These are phyloP conservation scores for Sciurus carolinensis DNA, from an alignment of 2,797 vertebrate species.

Conservation along the genomic window DNA sequence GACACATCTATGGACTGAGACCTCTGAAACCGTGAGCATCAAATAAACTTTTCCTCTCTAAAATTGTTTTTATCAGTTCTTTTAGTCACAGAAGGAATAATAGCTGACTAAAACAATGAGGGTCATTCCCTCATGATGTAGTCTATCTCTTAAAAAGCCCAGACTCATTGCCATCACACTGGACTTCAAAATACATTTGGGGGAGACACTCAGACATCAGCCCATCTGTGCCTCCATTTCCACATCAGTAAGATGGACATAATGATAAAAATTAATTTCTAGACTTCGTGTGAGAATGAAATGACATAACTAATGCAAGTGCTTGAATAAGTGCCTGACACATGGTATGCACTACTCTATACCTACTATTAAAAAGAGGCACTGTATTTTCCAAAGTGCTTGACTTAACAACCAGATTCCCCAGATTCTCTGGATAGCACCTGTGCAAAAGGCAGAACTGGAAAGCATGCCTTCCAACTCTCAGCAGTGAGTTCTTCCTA, in stretches of 20 bases:
- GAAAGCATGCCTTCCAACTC: neutral
- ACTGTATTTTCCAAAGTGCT: neutral
- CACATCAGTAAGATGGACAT: neutral
- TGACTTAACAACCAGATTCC: neutral
- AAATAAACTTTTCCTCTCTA: too few species aligned
- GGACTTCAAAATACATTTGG: neutral
- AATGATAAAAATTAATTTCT: neutral
- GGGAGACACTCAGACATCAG: neutral
- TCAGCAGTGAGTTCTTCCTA: neutral
- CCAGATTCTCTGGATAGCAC: neutral
- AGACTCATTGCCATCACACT: neutral
- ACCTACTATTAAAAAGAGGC: neutral
- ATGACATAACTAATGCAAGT: neutral
- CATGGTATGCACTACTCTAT: neutral
- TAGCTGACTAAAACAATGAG: neutral
- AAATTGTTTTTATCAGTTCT: too few species aligned
- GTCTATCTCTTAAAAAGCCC: neutral
- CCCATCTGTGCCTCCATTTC: conserved; percentile 5
- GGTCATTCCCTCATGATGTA: neutral
- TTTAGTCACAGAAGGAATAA: too few species aligned
- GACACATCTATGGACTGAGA: neutral
- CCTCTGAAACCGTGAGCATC: too few species aligned
- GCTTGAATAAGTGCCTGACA: neutral
- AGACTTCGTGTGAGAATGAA: neutral
- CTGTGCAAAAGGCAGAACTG: neutral